A percentile compares a stretch with the other conserved stretches of the same genome.
Evolutionary conservation across 2,888 invertebrate species (phyloP).

Genomic region (Philopedon plagiatum): DNA sequence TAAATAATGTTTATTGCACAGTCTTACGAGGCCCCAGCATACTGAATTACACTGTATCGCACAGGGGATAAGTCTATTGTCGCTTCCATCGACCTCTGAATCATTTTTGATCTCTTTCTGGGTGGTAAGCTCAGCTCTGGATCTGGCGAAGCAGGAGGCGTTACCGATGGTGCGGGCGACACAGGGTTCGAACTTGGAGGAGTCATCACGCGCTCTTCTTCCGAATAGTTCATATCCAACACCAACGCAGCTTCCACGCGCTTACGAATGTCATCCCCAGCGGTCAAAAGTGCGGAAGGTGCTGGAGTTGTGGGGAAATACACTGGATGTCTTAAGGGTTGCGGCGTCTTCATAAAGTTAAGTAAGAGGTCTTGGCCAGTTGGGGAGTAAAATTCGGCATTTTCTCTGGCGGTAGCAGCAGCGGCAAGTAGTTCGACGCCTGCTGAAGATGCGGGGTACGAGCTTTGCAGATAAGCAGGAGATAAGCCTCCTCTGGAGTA

Average conservation of each 20-base stretch:
- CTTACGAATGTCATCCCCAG: slow-evolving; percentile 73
- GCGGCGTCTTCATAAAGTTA: slow-evolving; percentile 60
- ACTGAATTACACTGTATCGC: slow-evolving; percentile 83
- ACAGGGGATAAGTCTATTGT: slow-evolving; percentile 64
- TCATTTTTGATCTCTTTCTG: slow-evolving; percentile 84
- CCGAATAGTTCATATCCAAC: slow-evolving; percentile 65
- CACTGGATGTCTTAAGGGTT: slow-evolving; percentile 52
- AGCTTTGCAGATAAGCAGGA: slow-evolving; percentile 54
- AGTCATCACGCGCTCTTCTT: slow-evolving; percentile 67
- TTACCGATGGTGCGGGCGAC: slow-evolving; percentile 61
- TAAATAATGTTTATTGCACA: slow-evolving; percentile 51
- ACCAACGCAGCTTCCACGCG: slow-evolving; percentile 77
- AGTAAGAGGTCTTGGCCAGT: slow-evolving; percentile 61
- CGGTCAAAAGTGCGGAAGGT: slow-evolving; percentile 64
- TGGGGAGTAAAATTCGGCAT: slow-evolving; percentile 59
- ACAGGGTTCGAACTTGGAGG: slow-evolving; percentile 75
- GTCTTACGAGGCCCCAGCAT: slow-evolving; percentile 79
- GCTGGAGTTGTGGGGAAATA: slow-evolving; percentile 62
- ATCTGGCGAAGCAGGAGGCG: slow-evolving; percentile 64
- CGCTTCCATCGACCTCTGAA: slow-evolving; percentile 76
- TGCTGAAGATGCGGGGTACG: slow-evolving; percentile 57
- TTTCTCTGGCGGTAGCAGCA: slow-evolving; percentile 68
- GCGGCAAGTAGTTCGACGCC: slow-evolving; percentile 67
- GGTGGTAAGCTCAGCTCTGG: slow-evolving; percentile 81
- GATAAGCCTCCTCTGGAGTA: slow-evolving; percentile 61